Base-by-base conservation (phyloP, 2,888 invertebrate species). In the Leptopilina drosophilae region DNA sequence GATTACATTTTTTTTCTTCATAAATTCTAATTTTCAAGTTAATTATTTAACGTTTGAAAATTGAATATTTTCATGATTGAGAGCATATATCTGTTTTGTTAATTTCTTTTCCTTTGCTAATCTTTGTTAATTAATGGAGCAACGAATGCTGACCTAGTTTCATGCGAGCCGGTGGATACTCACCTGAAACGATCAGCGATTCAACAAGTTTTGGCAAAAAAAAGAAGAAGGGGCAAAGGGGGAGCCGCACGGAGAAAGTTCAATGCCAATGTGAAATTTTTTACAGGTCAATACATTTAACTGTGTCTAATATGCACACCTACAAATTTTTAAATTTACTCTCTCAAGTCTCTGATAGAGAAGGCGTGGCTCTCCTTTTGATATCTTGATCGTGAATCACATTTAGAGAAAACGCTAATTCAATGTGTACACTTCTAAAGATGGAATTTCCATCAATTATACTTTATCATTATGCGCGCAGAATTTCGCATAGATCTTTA, bases 211-310 rank as follows among this genome's bases (percentile, higher is more conserved):
- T 85, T 77, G 82, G 78, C 80, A 62, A 62, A 62, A 42, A 73
- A 75, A 64, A 15, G 59, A 56, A 64, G 64, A 33, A 33, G 15
- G 46, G 67, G 78, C 66, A 59, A 53, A 73, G 64, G 82, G 81
- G 82, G 75, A 85, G 84, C 83, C 81, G 81, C 81, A 80, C 82
- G 84, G 89, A 88, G 89, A 90, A 90, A 90, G 89, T 89, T 87
- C 88, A 89, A 83, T 89, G 89, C 87, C 89, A 90, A 82, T 81
- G 81, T 82, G 85, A 84, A 85, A 85, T 87, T 87, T 81, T 82
- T 81, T 82, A 79, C 83, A 77, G 76, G 78, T 82, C 26, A 26
- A 69, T 67, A 69, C 53, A 69, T 69, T 69, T 69, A 53, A 73
- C 73, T 73, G 15, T 62, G 62, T 62, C 62, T 62, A 62, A 62